Evolutionary conservation across 2,888 invertebrate genomes (phyloP), one percentile per base, ranked within the genome.

Genomic region (Euphydryas editha): DNA sequence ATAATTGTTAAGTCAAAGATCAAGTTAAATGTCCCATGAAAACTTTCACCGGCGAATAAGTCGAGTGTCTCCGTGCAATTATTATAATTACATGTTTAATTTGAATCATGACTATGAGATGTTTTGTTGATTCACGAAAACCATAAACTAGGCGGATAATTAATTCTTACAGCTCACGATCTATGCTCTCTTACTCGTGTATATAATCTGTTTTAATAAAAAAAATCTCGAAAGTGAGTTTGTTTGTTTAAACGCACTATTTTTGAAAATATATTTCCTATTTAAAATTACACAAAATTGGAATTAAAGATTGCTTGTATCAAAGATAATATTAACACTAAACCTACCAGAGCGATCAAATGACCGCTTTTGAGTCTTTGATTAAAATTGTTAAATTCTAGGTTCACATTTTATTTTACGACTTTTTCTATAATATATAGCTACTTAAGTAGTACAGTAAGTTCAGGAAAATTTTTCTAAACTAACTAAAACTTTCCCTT

Each of bases 1-100:
- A 5, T 30, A 46, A 46, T 46, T 8, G 11, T 47, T 47, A 18
- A 47, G 21, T 21, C 20, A 21, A 47, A 47, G 18, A 46, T 13
- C 20, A 13, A 39, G 13, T 18, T 44, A 39, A n/a, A 30, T 47
- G 47, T 60, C 15, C 11, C n/a, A 8, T 49, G 37, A 44, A 42
- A 30, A 65, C 59, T 56, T 62, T 59, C 65, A 24, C 37, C 54
- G 36, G 2, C 39, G 58, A 59, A 24, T 51, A n/a, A 51, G 15
- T 20, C 47, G 47, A 65, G n/a, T 62, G 62, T 66, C 66, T 30
- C 58, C 46, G 8, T 62, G 44, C 59, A 65, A 65, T 65, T 67
- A 65, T 67, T 67, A 55, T 69, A 70, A 70, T 69, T 64, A 67
- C 64, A 61, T 39, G 58, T 70, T 68, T 65, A 70, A 65, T 68